These are phyloP conservation scores for Diadophis punctatus DNA, from an alignment of 2,113 vertebrate genomes.

Conservation along the genomic window DNA sequence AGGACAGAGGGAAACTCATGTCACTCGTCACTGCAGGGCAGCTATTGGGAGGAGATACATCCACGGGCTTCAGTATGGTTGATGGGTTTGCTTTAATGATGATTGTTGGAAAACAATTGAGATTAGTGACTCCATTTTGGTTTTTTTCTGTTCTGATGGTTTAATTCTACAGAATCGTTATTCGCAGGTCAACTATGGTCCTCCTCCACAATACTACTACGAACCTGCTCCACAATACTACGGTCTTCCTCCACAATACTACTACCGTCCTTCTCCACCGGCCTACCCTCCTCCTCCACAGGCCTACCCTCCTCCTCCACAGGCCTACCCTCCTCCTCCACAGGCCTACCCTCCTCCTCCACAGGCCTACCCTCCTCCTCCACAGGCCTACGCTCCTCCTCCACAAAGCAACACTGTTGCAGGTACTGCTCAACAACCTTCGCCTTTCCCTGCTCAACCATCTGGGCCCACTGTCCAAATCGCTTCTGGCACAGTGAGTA, in stretches of 20 bases:
- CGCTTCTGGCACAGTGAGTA: not conserved
- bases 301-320: accelerated
- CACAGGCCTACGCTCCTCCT: accelerated
- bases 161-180: not conserved
- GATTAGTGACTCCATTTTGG: not conserved
- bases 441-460: not conserved
- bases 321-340: too few species aligned
- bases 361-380: accelerated
- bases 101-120: not conserved
- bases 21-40: not conserved
- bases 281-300: not conserved
- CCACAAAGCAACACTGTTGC: not conserved
- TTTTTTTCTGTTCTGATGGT: not conserved
- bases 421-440: not conserved
- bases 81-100: not conserved
- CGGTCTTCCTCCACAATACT: accelerated
- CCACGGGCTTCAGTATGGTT: not conserved
- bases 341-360: too few species aligned
- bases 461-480: not conserved
- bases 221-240: accelerated
- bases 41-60: not conserved
- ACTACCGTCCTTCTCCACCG: accelerated
- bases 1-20: not conserved
- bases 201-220: accelerated
- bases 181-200: accelerated